Base-by-base conservation (phyloP, 2,888 invertebrate species). In the Marronus borbonicus region DNA sequence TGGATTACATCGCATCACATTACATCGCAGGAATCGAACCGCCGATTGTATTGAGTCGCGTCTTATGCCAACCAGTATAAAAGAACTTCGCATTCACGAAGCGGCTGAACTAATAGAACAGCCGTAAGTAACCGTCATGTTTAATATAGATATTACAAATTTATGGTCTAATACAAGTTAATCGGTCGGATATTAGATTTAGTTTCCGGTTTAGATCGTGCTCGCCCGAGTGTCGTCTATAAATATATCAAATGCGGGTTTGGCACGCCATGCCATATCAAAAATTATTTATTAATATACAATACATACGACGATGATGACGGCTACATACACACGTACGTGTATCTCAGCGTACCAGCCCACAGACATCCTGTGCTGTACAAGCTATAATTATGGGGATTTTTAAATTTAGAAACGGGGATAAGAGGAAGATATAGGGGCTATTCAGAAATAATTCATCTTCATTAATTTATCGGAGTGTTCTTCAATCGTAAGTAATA, bases 161-260 rank as follows among this genome's bases (percentile, higher is more conserved):
- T 58, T 58, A 72, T 72, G 39, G 58, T 28, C 50, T 50, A 50
- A 68, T 68, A 68, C 68, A 68, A 68, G 68, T 68, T 68, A 68
- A 68, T 68, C 68, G 50, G 68, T 72, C 55, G 72, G 58, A 72
- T 58, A 39, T 72, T 60, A 58, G 55, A 72, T 39, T 72, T 58
- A 72, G 72, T 58, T 72, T 58, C 72, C 58, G 58, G 72, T 58
- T 58, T 58, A 72, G 72, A 58, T 72, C 58, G 72, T 72, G 58
- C 58, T 36, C 39, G 55, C 28, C 55, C 58, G 58, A 58, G 72
- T 72, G n/a, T 39, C 58, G 72, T 36, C 72, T 72, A 72, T 72
- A 72, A 72, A 58, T 72, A 76, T 17, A 52, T 65, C 52, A 55
- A 52, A 76, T 66, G 66, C 55, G 31, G 44, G 49, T 24, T 28